phyloP scores from a whole-genome alignment of 2,113 vertebrate species.

The Chaetorhynchus papuensis region DNA sequence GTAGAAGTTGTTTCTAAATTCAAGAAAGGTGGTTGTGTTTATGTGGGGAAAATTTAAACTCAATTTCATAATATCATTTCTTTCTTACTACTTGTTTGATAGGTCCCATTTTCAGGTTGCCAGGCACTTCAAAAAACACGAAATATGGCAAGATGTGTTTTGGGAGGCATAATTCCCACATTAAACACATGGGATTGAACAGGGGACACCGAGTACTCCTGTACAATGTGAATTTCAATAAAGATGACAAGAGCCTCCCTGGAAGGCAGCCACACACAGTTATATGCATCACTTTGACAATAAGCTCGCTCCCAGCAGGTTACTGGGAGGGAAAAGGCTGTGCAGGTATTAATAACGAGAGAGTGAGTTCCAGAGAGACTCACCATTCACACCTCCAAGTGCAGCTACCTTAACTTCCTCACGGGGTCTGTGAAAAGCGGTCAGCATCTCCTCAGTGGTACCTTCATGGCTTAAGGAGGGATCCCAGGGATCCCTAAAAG shows the following conservation, averaged over 20 bases:
- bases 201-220: neutral
- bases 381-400: neutral
- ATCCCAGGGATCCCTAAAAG: neutral
- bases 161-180: neutral
- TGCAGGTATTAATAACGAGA: neutral
- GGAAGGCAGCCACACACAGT: neutral
- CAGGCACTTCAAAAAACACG: neutral
- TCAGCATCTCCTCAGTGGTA: neutral
- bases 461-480: neutral
- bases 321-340: neutral
- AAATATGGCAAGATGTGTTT: neutral
- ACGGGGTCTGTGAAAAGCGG: rapidly evolving
- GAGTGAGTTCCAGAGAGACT: neutral
- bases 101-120: neutral
- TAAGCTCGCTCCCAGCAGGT: neutral
- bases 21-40: neutral
- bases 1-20: neutral
- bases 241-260: neutral
- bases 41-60: neutral
- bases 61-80: neutral
- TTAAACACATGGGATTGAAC: slow-evolving; percentile 33
- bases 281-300: slow-evolving; percentile 4
- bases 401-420: neutral
- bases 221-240: slow-evolving; percentile 10
- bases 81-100: neutral